Evolutionary conservation across 2,113 vertebrate species (phyloP).

Genomic region (Dipodomys stephensi): DNA sequence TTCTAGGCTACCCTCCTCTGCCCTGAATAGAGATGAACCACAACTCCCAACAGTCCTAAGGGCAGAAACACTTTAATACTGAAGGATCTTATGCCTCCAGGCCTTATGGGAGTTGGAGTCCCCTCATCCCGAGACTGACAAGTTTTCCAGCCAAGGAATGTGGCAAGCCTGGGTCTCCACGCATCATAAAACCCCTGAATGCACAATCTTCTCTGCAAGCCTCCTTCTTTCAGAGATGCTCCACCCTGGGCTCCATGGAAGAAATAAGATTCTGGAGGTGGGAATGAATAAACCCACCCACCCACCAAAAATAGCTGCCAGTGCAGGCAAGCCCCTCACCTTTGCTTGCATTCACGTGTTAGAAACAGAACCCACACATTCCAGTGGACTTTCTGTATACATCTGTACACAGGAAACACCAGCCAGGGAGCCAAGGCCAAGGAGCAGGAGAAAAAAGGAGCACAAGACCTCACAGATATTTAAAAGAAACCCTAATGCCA

Average conservation of each 20-base stretch:
- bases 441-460: background rate
- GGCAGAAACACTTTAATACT: conserved; percentile 30
- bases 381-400: conserved; percentile 42
- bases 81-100: conserved; percentile 46
- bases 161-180: conserved; percentile 64
- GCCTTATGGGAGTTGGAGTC: conserved; percentile 82
- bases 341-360: conserved; percentile 44
- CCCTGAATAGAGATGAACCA: conserved; percentile 75
- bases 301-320: conserved; percentile 51
- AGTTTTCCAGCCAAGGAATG: conserved; percentile 74
- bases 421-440: conserved; percentile 31
- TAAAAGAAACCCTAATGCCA: conserved; percentile 24
- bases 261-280: conserved; percentile 14
- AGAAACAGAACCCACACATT: conserved; percentile 66
- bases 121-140: conserved; percentile 60
- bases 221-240: conserved; percentile 38
- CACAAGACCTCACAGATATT: conserved; percentile 30
- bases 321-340: conserved; percentile 58
- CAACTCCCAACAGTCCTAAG: conserved; percentile 72
- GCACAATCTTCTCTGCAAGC: conserved; percentile 48
- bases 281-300: background rate
- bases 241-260: conserved; percentile 15
- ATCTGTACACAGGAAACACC: conserved; percentile 48
- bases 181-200: conserved; percentile 61
- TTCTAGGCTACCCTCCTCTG: conserved; percentile 47